phyloP scores from a whole-genome alignment of 2,888 invertebrate species.

The Agrochola litura region DNA sequence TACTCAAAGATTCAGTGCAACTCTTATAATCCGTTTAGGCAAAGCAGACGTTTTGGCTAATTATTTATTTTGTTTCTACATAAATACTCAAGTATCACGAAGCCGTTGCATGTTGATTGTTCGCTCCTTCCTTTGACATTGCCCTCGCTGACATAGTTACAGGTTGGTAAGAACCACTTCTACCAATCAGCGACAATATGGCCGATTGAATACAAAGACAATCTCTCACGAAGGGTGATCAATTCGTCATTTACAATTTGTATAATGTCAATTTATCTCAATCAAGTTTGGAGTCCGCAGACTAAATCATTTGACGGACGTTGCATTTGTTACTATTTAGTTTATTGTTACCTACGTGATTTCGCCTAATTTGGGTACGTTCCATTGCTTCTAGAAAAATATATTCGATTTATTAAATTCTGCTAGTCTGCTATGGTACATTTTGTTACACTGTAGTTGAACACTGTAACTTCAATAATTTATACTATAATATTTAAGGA shows the following conservation, averaged over 20 bases:
- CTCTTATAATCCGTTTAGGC: neutral
- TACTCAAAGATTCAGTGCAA: neutral
- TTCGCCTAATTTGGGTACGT: slow-evolving; percentile 41
- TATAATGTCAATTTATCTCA: slow-evolving; percentile 88
- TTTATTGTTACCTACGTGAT: slow-evolving; percentile 36
- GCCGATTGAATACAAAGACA: slow-evolving; percentile 73
- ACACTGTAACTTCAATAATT: neutral
- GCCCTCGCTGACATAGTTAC: slow-evolving; percentile 58
- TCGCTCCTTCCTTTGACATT: slow-evolving; percentile 61
- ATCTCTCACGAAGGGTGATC: slow-evolving; percentile 82
- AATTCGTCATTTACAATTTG: slow-evolving; percentile 89
- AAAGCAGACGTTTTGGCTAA: slow-evolving; percentile 5
- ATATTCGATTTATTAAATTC: neutral
- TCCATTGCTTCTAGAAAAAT: slow-evolving; percentile 38
- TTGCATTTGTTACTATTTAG: slow-evolving; percentile 60
- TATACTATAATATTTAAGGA: too few relatives aligned
- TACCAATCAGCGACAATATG: slow-evolving; percentile 80
- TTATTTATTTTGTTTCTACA: slow-evolving; percentile 7
- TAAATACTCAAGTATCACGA: slow-evolving; percentile 14
- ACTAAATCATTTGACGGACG: slow-evolving; percentile 56
- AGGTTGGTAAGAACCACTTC: slow-evolving; percentile 72
- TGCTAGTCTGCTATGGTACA: neutral
- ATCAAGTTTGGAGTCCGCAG: slow-evolving; percentile 70
- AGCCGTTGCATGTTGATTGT: slow-evolving; percentile 47
- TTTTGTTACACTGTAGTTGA: neutral